Conservation (phyloP, 1,140 invertebrate species). For the Drosophila rufa region DNA sequence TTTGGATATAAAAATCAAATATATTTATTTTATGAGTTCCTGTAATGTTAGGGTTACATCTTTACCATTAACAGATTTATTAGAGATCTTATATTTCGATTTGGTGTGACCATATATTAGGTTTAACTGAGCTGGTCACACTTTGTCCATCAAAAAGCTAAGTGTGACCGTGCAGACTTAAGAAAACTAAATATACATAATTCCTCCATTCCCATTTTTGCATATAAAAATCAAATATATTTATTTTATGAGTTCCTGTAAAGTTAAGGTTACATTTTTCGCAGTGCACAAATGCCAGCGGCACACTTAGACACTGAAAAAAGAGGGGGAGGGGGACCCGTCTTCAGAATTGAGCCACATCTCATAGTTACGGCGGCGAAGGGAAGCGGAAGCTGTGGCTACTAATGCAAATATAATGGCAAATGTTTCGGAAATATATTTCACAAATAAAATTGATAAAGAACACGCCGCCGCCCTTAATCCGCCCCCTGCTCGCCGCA, state of each 20-base stretch:
- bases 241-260: too few species aligned
- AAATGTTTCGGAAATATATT: constrained; percentile 84
- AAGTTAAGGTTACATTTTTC: neutral
- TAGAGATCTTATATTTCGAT: too few species aligned
- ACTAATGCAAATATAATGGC: constrained; percentile 83
- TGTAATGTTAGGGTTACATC: neutral
- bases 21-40: too few species aligned
- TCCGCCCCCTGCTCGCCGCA: neutral
- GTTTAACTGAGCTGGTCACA: neutral
- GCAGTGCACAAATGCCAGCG: constrained; percentile 4
- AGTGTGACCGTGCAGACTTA: too few species aligned
- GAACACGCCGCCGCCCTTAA: constrained; percentile 23
- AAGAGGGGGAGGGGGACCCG: neutral
- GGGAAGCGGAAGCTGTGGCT: constrained; percentile 66
- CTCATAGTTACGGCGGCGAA: constrained; percentile 36
- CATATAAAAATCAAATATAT: neutral
- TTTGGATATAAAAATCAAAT: neutral
- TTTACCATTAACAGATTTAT: neutral
- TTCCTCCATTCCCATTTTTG: neutral
- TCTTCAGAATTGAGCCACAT: constrained; percentile 23
- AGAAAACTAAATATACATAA: neutral
- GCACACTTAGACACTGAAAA: constrained; percentile 5
- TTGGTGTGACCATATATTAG: neutral
- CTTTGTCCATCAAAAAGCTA: too few species aligned
- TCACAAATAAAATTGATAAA: constrained; percentile 83